Conservation (phyloP, 2,113 vertebrate genomes). For the Serinus canaria region DNA sequence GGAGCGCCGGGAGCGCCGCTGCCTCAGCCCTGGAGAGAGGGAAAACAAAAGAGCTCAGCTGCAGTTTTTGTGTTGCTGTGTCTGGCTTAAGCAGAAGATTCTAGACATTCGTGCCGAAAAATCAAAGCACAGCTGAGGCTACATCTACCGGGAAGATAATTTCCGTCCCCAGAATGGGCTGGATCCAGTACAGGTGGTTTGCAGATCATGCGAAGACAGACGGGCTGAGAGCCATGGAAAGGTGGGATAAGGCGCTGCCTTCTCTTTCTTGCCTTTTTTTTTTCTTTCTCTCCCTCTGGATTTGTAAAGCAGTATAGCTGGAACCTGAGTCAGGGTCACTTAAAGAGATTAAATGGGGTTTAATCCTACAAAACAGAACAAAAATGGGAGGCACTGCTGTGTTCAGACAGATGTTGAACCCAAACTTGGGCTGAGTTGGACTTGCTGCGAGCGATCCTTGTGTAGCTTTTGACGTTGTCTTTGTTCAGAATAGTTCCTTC, state of each 20-base stretch:
- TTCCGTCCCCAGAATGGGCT: slow-evolving; percentile 64
- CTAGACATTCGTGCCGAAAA: slow-evolving; percentile 68
- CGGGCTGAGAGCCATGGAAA: slow-evolving; percentile 74
- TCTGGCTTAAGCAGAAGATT: slow-evolving; percentile 73
- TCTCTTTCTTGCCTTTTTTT: slow-evolving; percentile 7
- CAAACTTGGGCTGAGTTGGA: slow-evolving; percentile 69
- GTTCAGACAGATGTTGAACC: slow-evolving; percentile 61
- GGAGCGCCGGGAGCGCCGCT: slow-evolving; percentile 59
- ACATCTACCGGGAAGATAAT: slow-evolving; percentile 48
- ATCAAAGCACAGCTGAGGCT: slow-evolving; percentile 65
- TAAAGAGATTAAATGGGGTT: background rate
- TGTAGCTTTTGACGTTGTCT: slow-evolving; percentile 58
- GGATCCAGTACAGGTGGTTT: slow-evolving; percentile 81
- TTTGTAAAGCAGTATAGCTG: slow-evolving; percentile 28
- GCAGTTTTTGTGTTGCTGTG: slow-evolving; percentile 71
- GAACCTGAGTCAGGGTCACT: slow-evolving; percentile 8
- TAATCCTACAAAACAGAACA: background rate
- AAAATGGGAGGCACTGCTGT: background rate
- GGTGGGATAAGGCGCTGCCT: slow-evolving; percentile 65
- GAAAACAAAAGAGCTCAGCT: slow-evolving; percentile 81
- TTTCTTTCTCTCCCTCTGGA: background rate
- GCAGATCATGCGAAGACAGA: slow-evolving; percentile 58
- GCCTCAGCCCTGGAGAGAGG: slow-evolving; percentile 74
- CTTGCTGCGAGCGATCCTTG: slow-evolving; percentile 22
- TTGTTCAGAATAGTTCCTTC: slow-evolving; percentile 63